Evolutionary conservation across 2,888 invertebrate species (phyloP).

Genomic region (Netelia melanura): DNA sequence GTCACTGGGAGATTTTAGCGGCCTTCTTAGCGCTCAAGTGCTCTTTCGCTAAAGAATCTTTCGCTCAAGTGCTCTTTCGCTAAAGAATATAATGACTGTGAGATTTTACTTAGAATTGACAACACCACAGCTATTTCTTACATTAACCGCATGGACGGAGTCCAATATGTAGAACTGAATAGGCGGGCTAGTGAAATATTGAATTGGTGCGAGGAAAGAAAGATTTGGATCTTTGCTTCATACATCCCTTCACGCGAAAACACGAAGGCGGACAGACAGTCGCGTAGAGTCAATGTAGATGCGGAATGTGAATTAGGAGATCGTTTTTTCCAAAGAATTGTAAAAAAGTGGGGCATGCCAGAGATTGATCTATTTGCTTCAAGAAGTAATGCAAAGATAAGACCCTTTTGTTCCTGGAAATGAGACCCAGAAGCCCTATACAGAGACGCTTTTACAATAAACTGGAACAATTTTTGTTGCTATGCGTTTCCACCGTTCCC

Average conservation of each 20-base stretch:
- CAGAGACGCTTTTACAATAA: constrained; percentile 51
- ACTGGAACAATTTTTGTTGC: constrained; percentile 16
- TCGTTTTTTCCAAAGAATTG: constrained; percentile 32
- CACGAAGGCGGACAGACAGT: constrained; percentile 70
- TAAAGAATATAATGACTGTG: background rate
- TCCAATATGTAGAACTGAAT: constrained; percentile 57
- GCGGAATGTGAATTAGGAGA: constrained; percentile 67
- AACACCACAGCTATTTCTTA: constrained; percentile 72
- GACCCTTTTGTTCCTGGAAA: constrained; percentile 53
- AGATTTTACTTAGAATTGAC: constrained; percentile 70
- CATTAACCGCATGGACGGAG: constrained; percentile 70
- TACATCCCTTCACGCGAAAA: constrained; percentile 69
- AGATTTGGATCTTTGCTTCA: constrained; percentile 69
- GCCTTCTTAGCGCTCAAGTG: too few relatives aligned
- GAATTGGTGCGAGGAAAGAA: constrained; percentile 69
- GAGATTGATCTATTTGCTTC: constrained; percentile 65
- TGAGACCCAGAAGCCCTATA: constrained; percentile 46
- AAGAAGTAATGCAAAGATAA: constrained; percentile 49
- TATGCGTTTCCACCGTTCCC: constrained; percentile 69
- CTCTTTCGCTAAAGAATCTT: too few relatives aligned
- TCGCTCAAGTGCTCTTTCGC: too few relatives aligned
- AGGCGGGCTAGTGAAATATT: constrained; percentile 66
- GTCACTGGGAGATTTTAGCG: too few relatives aligned
- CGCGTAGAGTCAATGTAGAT: constrained; percentile 68
- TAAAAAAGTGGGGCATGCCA: constrained; percentile 5